phyloP scores from a whole-genome alignment of 1,140 invertebrate species.

The Caenorhabditis inopinata region DNA sequence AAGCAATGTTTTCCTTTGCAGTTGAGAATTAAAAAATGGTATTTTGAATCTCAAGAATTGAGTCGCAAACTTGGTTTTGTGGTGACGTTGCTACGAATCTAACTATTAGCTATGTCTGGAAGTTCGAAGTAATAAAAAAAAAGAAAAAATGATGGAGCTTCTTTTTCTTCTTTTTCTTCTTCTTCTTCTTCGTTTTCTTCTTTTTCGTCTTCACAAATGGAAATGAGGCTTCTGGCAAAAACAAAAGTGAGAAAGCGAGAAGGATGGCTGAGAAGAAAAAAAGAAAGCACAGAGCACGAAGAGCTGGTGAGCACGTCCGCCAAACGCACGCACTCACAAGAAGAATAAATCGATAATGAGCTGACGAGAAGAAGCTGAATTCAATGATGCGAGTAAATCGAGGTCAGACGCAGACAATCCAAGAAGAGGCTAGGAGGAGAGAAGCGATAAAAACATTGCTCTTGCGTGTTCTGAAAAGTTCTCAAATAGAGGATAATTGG shows the following conservation, averaged over 20 bases:
- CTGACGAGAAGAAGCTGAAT: constrained; percentile 23
- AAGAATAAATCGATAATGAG: constrained; percentile 28
- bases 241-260: constrained; percentile 24
- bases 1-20: no score
- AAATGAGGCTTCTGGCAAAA: constrained; percentile 19
- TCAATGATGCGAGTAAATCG: constrained; percentile 22
- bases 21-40: no score
- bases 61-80: no score
- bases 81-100: no score
- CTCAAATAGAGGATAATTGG: no score
- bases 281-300: neutral
- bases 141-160: no score
- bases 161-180: no score
- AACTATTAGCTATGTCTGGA: no score
- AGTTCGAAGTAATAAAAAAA: no score
- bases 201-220: neutral
- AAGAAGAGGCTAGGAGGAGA: neutral
- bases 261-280: neutral
- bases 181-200: no score
- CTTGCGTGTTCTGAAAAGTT: neutral
- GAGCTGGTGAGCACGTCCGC: neutral
- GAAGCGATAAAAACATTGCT: neutral
- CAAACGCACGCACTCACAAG: neutral
- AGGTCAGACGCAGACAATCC: neutral
- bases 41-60: no score